Evolutionary conservation across 2,888 invertebrate species (phyloP), one percentile per base, ranked within the genome.

Genomic region (Lasioglossum oenotherae): DNA sequence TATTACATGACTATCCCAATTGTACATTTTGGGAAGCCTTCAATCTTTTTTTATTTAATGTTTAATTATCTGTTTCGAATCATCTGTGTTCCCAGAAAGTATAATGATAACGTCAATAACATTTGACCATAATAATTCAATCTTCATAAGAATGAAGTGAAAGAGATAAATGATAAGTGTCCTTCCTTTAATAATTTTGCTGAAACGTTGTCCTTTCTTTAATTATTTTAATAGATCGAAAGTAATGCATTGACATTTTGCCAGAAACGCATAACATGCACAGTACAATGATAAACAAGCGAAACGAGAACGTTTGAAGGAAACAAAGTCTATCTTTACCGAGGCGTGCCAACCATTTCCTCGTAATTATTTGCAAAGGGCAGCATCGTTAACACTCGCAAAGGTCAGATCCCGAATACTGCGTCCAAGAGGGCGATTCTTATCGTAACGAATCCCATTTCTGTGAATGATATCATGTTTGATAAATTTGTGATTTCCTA

Each of bases 381-480:
- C 46, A 57, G 31, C 31, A 23, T 35, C 27, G 23, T 19, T 41
- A 64, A 19, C 44, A 67, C 35, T 73, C 31, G n/a, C n/a, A 44
- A 74, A 57, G 67, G 44, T 73, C 81, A 74, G 2, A 14, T 16
- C 6, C 46, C 46, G 31, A 71, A 71, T 46, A 23, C 46, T n/a
- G 12, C n/a, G 49, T 49, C 14, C n/a, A 19, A 0, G 14, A 31
- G 53, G 38, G 23, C 72, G 64, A 78, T 81, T 8, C 53, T 31
- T 64, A 57, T 76, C 69, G 49, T 73, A 64, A 76, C 72, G 57
- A 81, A 87, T 82, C 53, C 44, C 6, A 19, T 31, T 64, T 46
- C 27, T 49, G 67, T 74, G 81, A 85, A 67, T 44, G 81, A 81
- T 81, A 86, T 78, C 86, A 46, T 75, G 53, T 23, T 8, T 49